phyloP scores from a whole-genome alignment of 2,888 invertebrate species.

The Lycia hirtaria region DNA sequence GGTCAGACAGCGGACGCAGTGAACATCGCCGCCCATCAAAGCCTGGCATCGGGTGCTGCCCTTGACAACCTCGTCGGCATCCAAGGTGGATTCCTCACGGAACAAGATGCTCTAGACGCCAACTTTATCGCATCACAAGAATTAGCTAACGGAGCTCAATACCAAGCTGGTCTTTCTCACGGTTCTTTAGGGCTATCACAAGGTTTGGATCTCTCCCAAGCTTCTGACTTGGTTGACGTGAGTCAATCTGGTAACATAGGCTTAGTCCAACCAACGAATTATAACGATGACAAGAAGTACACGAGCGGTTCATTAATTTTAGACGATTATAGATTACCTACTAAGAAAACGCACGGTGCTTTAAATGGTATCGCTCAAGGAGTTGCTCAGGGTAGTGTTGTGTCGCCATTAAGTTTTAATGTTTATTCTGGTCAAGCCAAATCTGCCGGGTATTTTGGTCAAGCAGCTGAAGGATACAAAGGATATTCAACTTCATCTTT shows the following conservation, averaged over 20 bases:
- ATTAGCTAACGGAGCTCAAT: slow-evolving; percentile 52
- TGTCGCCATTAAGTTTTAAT: slow-evolving; percentile 15
- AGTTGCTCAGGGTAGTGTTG: slow-evolving; percentile 32
- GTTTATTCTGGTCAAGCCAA: slow-evolving; percentile 9
- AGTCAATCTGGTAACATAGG: slow-evolving; percentile 52
- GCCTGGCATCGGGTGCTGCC: slow-evolving; percentile 76
- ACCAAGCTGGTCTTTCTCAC: slow-evolving; percentile 38
- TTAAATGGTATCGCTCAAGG: slow-evolving; percentile 38
- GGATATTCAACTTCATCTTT: slow-evolving; percentile 39
- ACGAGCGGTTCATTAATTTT: slow-evolving; percentile 75
- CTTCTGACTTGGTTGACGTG: slow-evolving; percentile 43
- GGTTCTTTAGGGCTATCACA: slow-evolving; percentile 31
- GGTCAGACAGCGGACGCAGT: slow-evolving; percentile 78
- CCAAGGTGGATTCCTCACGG: slow-evolving; percentile 68
- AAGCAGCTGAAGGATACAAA: slow-evolving; percentile 25
- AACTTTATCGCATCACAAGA: slow-evolving; percentile 78
- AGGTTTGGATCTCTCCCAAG: slow-evolving; percentile 34
- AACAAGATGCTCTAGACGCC: slow-evolving; percentile 64
- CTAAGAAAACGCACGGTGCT: slow-evolving; percentile 49
- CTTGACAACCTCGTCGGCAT: slow-evolving; percentile 77
- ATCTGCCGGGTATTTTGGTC: slow-evolving; percentile 11
- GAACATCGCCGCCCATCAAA: slow-evolving; percentile 79
- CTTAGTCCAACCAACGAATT: slow-evolving; percentile 67
- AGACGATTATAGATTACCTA: slow-evolving; percentile 75
- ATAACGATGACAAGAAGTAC: slow-evolving; percentile 62